Evolutionary conservation across 64 coral and sea anemone species (phyloP).

Genomic region (Montipora efflorescens): DNA sequence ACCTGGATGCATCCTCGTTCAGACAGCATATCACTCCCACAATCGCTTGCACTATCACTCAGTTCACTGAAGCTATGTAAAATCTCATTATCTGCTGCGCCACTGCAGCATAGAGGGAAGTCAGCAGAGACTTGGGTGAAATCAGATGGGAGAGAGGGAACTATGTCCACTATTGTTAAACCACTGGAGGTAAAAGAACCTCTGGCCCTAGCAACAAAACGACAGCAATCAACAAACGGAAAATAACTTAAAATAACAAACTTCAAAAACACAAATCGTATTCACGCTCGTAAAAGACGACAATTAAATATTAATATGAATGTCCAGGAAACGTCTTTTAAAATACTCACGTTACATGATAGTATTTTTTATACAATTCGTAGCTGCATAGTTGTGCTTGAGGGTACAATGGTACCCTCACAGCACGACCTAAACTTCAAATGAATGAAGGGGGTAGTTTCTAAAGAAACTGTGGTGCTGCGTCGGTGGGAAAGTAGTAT

Average conservation of each 20-base stretch:
- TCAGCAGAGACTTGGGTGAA: not conserved
- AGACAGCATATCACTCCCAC: slow-evolving; percentile 80
- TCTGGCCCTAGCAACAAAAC: slow-evolving; percentile 24
- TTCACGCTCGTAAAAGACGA: too few relatives aligned
- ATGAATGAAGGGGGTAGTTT: too few relatives aligned
- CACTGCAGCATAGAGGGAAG: slow-evolving; percentile 1
- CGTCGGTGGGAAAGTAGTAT: too few relatives aligned
- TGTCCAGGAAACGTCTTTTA: too few relatives aligned
- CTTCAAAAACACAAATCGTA: too few relatives aligned
- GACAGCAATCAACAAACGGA: not conserved
- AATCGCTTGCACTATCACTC: slow-evolving; percentile 89
- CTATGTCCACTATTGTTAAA: slow-evolving; percentile 43
- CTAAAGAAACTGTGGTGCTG: too few relatives aligned
- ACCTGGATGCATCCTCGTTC: slow-evolving; percentile 49
- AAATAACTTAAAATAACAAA: not conserved
- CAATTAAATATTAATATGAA: too few relatives aligned
- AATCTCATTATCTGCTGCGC: slow-evolving; percentile 18
- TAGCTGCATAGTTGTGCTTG: too few relatives aligned
- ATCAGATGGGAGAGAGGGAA: slow-evolving; percentile 9
- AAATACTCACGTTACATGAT: too few relatives aligned
- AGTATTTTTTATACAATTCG: too few relatives aligned
- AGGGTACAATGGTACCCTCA: too few relatives aligned
- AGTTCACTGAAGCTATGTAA: slow-evolving; percentile 39
- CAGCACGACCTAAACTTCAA: too few relatives aligned
- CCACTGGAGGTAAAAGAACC: slow-evolving; percentile 64